Conservation (phyloP, 2,888 invertebrate genomes). For the Sympetrum striolatum region DNA sequence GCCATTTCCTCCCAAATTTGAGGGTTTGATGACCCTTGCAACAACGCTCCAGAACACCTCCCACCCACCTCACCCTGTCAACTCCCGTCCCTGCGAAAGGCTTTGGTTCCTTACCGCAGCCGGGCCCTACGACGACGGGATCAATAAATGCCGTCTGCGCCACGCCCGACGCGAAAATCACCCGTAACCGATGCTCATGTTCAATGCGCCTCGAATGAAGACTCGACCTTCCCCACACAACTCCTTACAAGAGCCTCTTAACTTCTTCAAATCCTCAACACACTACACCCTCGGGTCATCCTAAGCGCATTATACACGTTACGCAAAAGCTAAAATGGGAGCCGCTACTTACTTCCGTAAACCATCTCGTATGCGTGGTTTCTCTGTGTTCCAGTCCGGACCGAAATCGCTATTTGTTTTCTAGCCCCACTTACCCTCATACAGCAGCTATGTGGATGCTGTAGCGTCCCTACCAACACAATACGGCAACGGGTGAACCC, state of each 20-base stretch:
- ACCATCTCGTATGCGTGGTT: not conserved
- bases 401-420: too few species aligned
- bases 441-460: too few species aligned
- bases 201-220: constrained; percentile 18
- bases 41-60: constrained; percentile 29
- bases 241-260: not conserved
- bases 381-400: not conserved
- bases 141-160: constrained; percentile 34
- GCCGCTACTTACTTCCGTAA: not conserved
- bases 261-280: not conserved
- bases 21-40: constrained; percentile 41
- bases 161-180: constrained; percentile 42
- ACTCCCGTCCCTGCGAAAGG: constrained; percentile 5
- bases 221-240: not conserved
- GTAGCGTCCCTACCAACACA: too few species aligned
- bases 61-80: constrained; percentile 14
- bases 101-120: constrained; percentile 44
- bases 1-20: not conserved
- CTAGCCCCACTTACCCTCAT: too few species aligned
- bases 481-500: too few species aligned
- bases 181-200: constrained; percentile 23
- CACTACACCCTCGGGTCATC: not conserved
- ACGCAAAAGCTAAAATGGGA: not conserved
- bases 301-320: not conserved
- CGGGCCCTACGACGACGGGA: constrained; percentile 28